These are phyloP conservation scores for Oreochromis spilurus DNA, from an alignment of 2,113 vertebrate species.

Conservation along the genomic window DNA sequence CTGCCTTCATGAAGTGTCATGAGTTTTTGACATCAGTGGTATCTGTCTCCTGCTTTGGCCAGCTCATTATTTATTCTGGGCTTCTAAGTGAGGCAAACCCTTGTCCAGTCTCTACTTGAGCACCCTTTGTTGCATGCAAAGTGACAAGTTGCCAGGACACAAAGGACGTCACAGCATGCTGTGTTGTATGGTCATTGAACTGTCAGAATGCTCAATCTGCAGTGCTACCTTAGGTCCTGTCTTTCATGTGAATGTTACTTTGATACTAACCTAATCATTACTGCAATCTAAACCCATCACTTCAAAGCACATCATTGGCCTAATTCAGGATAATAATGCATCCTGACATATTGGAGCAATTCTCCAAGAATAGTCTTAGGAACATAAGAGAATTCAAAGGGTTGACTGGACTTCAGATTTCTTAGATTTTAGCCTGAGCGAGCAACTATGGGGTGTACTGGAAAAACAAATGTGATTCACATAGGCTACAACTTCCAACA, in stretches of 20 bases:
- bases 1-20: neutral
- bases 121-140: neutral
- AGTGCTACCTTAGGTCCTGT: neutral
- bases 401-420: neutral
- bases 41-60: neutral
- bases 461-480: neutral
- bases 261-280: neutral
- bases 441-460: neutral
- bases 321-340: neutral
- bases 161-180: neutral
- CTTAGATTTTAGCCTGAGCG: neutral
- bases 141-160: neutral
- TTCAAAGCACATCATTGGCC: neutral
- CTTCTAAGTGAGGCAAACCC: neutral
- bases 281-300: neutral
- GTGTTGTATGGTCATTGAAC: neutral
- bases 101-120: neutral
- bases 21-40: neutral
- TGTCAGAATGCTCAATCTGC: neutral
- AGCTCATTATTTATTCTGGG: neutral
- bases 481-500: neutral
- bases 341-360: neutral
- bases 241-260: neutral
- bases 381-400: rapidly evolving
- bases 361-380: neutral